These are phyloP conservation scores for Willisornis vidua DNA, from an alignment of 2,113 vertebrate genomes.

Conservation along the genomic window DNA sequence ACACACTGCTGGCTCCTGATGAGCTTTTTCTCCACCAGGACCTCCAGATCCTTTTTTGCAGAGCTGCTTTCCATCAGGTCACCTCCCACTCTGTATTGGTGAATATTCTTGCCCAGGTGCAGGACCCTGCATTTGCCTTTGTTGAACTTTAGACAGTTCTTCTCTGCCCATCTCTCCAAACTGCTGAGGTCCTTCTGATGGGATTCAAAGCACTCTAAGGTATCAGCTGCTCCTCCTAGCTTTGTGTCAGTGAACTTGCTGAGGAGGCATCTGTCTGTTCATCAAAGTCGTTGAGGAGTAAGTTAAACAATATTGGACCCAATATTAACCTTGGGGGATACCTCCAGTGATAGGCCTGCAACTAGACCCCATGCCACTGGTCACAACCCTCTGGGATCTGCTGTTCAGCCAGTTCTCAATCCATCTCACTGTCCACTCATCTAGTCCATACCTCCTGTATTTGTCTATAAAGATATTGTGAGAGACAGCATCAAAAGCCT, in stretches of 20 bases:
- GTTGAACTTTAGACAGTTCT: not conserved
- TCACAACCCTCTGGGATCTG: not conserved
- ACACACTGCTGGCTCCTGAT: not conserved
- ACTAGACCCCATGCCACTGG: not conserved
- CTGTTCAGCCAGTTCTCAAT: not conserved
- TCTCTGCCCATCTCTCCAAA: not conserved
- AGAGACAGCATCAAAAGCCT: not conserved
- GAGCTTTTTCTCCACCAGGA: not conserved
- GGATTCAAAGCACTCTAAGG: not conserved
- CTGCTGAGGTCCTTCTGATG: not conserved
- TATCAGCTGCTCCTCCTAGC: not conserved
- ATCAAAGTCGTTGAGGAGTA: not conserved
- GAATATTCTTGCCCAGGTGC: not conserved
- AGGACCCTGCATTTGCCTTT: not conserved
- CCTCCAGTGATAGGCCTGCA: not conserved
- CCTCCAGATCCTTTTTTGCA: accelerated
- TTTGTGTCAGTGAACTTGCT: not conserved
- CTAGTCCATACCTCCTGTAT: not conserved
- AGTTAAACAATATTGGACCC: not conserved
- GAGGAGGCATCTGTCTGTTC: not conserved
- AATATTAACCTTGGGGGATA: not conserved
- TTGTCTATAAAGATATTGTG: not conserved
- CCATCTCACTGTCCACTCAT: not conserved
- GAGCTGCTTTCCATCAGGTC: not conserved
- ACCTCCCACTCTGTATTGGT: not conserved